These are phyloP conservation scores for Hypsopygia costalis DNA, from an alignment of 2,888 invertebrate genomes.

Conservation along the genomic window DNA sequence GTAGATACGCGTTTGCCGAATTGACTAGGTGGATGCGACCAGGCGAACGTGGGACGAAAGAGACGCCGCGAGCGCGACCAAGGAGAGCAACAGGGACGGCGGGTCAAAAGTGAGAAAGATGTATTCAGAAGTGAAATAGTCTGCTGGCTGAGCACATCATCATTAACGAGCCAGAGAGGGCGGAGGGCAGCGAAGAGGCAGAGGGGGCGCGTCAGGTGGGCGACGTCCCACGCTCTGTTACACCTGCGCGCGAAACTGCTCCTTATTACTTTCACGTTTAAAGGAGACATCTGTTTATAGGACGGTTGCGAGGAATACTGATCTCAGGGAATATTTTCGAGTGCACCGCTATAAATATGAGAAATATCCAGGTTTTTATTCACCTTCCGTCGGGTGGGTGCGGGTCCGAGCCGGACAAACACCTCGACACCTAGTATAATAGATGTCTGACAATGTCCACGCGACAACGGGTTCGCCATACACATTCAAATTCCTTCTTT, in stretches of 20 bases:
- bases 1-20: slow-evolving; percentile 80
- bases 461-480: slow-evolving; percentile 53
- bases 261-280: slow-evolving; percentile 57
- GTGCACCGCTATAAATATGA: slow-evolving; percentile 78
- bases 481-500: slow-evolving; percentile 26
- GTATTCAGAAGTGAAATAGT: slow-evolving; percentile 87
- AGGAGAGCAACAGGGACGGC: slow-evolving; percentile 51
- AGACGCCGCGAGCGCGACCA: slow-evolving; percentile 46
- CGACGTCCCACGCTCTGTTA: slow-evolving; percentile 72
- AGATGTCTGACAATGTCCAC: slow-evolving; percentile 64
- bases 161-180: slow-evolving; percentile 86
- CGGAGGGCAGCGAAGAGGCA: slow-evolving; percentile 80
- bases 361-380: slow-evolving; percentile 75
- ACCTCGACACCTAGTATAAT: slow-evolving; percentile 52
- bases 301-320: slow-evolving; percentile 37
- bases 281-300: slow-evolving; percentile 53
- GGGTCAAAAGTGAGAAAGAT: slow-evolving; percentile 81
- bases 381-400: slow-evolving; percentile 46
- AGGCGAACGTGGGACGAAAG: slow-evolving; percentile 60
- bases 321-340: slow-evolving; percentile 73
- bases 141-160: slow-evolving; percentile 89
- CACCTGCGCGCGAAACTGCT: slow-evolving; percentile 70
- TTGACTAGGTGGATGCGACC: slow-evolving; percentile 79
- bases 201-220: slow-evolving; percentile 81
- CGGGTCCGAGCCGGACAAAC: slow-evolving; percentile 41